Evolutionary conservation across 2,113 vertebrate genomes (phyloP), one percentile per base, ranked within the genome.

Genomic region (Tragelaphus buxtoni): DNA sequence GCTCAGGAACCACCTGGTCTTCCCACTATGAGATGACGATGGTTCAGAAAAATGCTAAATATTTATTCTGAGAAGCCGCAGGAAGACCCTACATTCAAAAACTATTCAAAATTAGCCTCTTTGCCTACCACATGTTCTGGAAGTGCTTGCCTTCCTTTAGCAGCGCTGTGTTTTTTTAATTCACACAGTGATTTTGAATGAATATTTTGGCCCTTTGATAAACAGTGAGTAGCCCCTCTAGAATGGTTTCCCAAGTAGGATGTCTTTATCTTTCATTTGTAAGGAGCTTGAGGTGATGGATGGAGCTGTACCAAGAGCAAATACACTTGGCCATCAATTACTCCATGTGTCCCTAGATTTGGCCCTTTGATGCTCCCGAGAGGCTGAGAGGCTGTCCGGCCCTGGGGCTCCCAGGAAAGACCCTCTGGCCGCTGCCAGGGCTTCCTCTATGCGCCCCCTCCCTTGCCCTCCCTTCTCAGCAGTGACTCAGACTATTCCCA

Each of bases 1-100:
- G 39, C 74, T 80, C 10, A 35, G 85, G 93, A 85, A 88, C 80
- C 42, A 81, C 76, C 65, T 55, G n/a, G 47, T 76, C 47, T 86
- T 82, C 45, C 35, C 58, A 69, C 55, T 55, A 1, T 24, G 49
- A 53, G 39, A 81, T 45, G 51, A 49, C 35, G 2, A 49, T 45
- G 42, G 53, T n/a, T 94, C 53, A 35, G 83, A 87, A 88, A 80
- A 79, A 83, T 18, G 72, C 69, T 63, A 80, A 17, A 5, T 91
- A n/a, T 39, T 63, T 74, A 16, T 39, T 42, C 79, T 76, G 61
- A 95, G 90, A 91, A 89, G 22, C 24, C 51, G 4, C 22, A 77
- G 35, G 56, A 24, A 91, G 5, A 56, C 17, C 28, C 30, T 61
- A n/a, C 18, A 18, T 65, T 56, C 28, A 8, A 72, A 92, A 94